Percentiles rank a stretch among this genome's conserved stretches.
phyloP scores from a whole-genome alignment of 1,140 invertebrate genomes.

The Scaptodrosophila lebanonensis region DNA sequence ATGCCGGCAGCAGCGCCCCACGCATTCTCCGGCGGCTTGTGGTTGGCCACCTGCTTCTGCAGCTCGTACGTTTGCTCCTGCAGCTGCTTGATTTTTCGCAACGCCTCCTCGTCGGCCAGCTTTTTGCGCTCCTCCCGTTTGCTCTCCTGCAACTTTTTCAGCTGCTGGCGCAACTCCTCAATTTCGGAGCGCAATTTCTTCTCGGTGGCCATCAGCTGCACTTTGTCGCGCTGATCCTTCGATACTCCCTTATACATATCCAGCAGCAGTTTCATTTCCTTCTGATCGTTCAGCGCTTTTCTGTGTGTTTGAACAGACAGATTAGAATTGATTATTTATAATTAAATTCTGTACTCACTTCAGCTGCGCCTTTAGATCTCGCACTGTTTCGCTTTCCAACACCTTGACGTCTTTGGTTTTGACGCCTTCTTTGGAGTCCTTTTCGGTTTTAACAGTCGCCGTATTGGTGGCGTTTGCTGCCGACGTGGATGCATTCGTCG shows the following conservation, averaged over 20 bases:
- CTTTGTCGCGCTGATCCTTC: conserved; percentile 97
- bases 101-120: conserved; percentile 95
- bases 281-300: conserved; percentile 94
- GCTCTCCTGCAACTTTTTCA: conserved; percentile 92
- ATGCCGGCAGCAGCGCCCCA: conserved; percentile 72
- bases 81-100: conserved; percentile 95
- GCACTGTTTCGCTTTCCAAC: conserved; percentile 82
- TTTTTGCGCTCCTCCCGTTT: conserved; percentile 95
- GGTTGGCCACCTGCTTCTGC: conserved; percentile 89
- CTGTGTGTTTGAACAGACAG: conserved; percentile 78
- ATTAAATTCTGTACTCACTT: conserved; percentile 83
- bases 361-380: conserved; percentile 93
- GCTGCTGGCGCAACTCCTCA: conserved; percentile 90
- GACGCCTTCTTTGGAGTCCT: conserved; percentile 78
- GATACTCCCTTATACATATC: conserved; percentile 98
- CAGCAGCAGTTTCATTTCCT: conserved; percentile 94
- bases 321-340: neutral
- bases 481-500: conserved; percentile 29
- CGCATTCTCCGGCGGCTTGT: conserved; percentile 86
- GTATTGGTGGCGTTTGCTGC: conserved; percentile 25
- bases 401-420: conserved; percentile 81
- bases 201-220: conserved; percentile 96
- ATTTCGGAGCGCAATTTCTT: conserved; percentile 92
- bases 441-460: conserved; percentile 78
- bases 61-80: conserved; percentile 93